These are phyloP conservation scores for Lysandra bellargus DNA, from an alignment of 2,888 invertebrate species.

Conservation along the genomic window DNA sequence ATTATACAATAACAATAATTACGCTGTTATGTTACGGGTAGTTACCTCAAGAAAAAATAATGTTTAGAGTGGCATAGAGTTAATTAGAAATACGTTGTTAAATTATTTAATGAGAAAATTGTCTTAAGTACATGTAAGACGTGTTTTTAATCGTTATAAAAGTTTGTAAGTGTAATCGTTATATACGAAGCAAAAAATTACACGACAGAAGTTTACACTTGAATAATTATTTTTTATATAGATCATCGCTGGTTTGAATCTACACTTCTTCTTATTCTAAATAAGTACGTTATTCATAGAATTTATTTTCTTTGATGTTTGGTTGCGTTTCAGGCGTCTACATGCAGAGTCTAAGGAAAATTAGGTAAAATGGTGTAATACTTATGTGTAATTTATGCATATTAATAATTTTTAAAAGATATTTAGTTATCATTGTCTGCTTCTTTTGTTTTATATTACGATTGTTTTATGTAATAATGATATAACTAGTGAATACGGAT, in stretches of 20 bases:
- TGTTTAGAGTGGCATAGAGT: background rate
- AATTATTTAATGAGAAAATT: slow-evolving; percentile 25
- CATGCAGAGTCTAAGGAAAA: background rate
- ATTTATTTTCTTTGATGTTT: no score
- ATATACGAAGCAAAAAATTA: background rate
- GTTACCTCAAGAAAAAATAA: slow-evolving; percentile 19
- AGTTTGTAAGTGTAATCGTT: slow-evolving; percentile 14
- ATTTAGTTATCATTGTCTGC: background rate
- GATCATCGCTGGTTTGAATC: background rate
- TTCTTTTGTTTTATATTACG: background rate
- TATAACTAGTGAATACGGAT: background rate
- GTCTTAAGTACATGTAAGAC: slow-evolving; percentile 14
- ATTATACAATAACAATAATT: background rate
- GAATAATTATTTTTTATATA: background rate
- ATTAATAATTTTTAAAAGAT: no score
- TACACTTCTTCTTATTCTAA: background rate
- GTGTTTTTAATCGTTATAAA: slow-evolving; percentile 5
- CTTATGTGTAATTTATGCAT: no score
- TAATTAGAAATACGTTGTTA: slow-evolving; percentile 20
- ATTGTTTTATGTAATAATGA: background rate
- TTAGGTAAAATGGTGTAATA: background rate
- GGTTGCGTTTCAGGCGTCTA: no score
- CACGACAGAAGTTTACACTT: slow-evolving; percentile 21
- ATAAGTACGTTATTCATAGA: background rate
- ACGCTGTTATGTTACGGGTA: slow-evolving; percentile 5